Evolutionary conservation across 2,888 invertebrate species (phyloP).

Genomic region (Andrena marginata): DNA sequence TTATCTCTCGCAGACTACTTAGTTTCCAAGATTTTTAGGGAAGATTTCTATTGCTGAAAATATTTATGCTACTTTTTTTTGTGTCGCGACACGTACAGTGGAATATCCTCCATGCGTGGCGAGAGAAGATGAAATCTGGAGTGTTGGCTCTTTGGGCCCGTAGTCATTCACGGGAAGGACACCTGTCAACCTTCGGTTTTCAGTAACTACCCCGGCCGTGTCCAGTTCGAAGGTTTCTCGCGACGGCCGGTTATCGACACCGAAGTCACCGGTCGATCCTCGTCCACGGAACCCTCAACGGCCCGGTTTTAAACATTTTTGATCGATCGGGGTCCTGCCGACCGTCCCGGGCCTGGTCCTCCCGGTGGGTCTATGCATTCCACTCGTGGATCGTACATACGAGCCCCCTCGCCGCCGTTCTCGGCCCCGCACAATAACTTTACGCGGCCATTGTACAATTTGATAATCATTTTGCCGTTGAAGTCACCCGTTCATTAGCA

Average conservation of each 20-base stretch:
- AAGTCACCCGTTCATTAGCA: slow-evolving; percentile 83
- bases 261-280: slow-evolving; percentile 19
- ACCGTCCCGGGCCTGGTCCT: slow-evolving; percentile 23
- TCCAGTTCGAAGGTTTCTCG: slow-evolving; percentile 7
- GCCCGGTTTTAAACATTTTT: slow-evolving; percentile 52
- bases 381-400: slow-evolving; percentile 29
- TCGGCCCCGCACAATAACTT: slow-evolving; percentile 68
- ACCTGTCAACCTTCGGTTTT: slow-evolving; percentile 18
- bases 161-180: slow-evolving; percentile 9
- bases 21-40: neutral
- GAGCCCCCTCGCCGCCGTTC: neutral
- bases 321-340: slow-evolving; percentile 49
- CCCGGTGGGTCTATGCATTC: slow-evolving; percentile 61
- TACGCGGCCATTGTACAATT: slow-evolving; percentile 80
- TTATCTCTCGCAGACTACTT: neutral
- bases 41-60: neutral
- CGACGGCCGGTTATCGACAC: slow-evolving; percentile 42
- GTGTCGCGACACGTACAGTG: neutral
- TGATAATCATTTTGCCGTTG: slow-evolving; percentile 83
- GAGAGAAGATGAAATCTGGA: neutral
- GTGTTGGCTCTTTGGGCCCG: neutral
- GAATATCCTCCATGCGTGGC: neutral
- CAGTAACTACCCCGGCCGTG: neutral
- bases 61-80: neutral
- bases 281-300: slow-evolving; percentile 40